Percentiles rank a stretch among this genome's conserved stretches.
phyloP scores from a whole-genome alignment of 1,140 invertebrate genomes.

The Pogonomyrmex californicus region DNA sequence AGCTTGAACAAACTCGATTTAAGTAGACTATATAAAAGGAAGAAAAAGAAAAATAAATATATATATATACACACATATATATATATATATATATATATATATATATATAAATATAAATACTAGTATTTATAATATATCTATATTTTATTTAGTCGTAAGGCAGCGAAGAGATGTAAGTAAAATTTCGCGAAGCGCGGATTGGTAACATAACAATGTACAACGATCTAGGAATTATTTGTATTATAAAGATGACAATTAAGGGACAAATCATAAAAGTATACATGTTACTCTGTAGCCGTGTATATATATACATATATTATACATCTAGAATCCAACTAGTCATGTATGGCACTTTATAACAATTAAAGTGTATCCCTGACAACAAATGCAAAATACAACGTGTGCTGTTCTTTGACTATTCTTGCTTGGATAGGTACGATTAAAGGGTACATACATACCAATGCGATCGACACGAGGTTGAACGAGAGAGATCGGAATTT shows the following conservation, averaged over 20 bases:
- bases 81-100: constrained; percentile 65
- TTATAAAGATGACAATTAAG: constrained; percentile 79
- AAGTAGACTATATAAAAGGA: constrained; percentile 67
- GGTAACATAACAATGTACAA: constrained; percentile 84
- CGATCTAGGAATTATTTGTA: constrained; percentile 84
- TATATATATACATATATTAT: constrained; percentile 48
- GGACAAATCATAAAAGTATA: constrained; percentile 78
- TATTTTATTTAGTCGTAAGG: constrained; percentile 79
- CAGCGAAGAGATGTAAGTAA: constrained; percentile 77
- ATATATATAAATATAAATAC: constrained; percentile 64
- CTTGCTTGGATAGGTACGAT: constrained; percentile 26
- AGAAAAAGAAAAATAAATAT: constrained; percentile 24
- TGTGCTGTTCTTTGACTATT: constrained; percentile 57
- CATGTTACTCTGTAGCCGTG: constrained; percentile 77
- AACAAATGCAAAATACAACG: constrained; percentile 41
- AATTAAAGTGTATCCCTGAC: constrained; percentile 67
- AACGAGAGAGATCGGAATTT: background rate
- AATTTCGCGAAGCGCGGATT: constrained; percentile 75
- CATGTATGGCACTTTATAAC: constrained; percentile 71
- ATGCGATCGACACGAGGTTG: background rate
- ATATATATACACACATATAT: constrained; percentile 59
- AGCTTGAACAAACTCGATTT: constrained; percentile 76
- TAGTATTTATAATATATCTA: constrained; percentile 72
- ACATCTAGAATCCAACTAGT: constrained; percentile 75
- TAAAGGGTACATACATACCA: background rate